Conservation (phyloP, 1,140 invertebrate species). For the Caligus rogercresseyi region DNA sequence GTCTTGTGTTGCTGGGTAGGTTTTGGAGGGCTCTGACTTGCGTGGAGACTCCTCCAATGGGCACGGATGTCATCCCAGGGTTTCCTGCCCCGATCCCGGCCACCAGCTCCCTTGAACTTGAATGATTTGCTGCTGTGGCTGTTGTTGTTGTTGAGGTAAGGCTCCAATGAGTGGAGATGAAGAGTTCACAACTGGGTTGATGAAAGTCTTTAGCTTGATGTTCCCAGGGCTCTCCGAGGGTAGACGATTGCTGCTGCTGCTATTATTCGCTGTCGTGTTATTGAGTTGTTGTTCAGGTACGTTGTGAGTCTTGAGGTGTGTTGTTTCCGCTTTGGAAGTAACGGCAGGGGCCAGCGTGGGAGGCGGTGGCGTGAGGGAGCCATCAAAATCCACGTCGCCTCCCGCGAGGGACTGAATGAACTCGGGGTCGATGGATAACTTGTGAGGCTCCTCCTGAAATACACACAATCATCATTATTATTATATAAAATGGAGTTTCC, state of each 20-base stretch:
- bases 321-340: too few relatives aligned
- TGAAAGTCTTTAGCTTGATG: neutral
- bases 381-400: neutral
- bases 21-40: conserved; percentile 10
- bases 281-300: neutral
- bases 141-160: neutral
- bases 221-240: neutral
- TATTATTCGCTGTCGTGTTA: neutral
- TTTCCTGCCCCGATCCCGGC: too few relatives aligned
- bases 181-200: neutral
- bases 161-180: neutral
- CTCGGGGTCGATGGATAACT: neutral
- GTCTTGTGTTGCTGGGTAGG: conserved; percentile 9
- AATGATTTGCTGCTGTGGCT: too few relatives aligned
- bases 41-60: conserved; percentile 13
- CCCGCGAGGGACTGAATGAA: neutral
- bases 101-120: too few relatives aligned
- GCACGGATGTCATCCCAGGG: neutral
- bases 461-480: too few relatives aligned
- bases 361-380: neutral
- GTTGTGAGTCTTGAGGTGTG: neutral
- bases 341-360: neutral
- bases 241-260: neutral
- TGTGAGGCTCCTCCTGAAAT: neutral
- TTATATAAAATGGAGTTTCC: too few relatives aligned